These are phyloP conservation scores for Drosophila sp. DNA, from an alignment of 1,140 invertebrate species.

Conservation along the genomic window DNA sequence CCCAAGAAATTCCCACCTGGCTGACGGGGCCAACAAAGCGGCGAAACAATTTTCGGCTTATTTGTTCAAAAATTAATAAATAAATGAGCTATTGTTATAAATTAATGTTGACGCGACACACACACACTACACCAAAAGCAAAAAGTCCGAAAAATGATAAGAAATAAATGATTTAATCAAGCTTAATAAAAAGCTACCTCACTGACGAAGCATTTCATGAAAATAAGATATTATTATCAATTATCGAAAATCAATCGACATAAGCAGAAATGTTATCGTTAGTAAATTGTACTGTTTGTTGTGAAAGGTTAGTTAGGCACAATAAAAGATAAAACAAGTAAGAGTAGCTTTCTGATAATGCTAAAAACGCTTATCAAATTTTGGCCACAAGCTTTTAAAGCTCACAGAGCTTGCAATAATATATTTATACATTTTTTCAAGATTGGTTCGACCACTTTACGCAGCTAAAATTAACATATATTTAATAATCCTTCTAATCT, in stretches of 20 bases:
- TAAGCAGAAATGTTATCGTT: neutral
- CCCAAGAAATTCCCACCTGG: slow-evolving; percentile 51
- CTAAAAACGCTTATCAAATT: too few species aligned
- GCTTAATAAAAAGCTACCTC: slow-evolving; percentile 6
- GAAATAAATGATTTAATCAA: slow-evolving; percentile 11
- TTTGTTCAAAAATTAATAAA: slow-evolving; percentile 63
- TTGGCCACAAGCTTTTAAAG: too few species aligned
- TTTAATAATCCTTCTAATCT: too few species aligned
- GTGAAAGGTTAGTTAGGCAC: slow-evolving; percentile 17
- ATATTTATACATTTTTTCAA: too few species aligned
- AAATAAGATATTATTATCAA: neutral
- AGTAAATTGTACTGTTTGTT: neutral
- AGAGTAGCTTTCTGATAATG: neutral
- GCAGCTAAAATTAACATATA: too few species aligned
- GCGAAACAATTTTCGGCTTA: slow-evolving; percentile 60
- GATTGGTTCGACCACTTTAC: too few species aligned
- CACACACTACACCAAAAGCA: slow-evolving; percentile 21
- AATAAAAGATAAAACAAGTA: neutral
- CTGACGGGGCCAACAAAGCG: slow-evolving; percentile 24
- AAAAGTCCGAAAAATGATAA: slow-evolving; percentile 18
- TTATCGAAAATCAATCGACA: neutral
- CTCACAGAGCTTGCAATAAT: too few species aligned
- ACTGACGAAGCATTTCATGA: neutral
- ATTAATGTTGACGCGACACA: slow-evolving; percentile 45
- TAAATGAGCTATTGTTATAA: slow-evolving; percentile 67